Percentiles rank a stretch among this genome's conserved stretches.
These are phyloP conservation scores for Toxonevra muliebris DNA, from an alignment of 2,888 invertebrate species.

Conservation along the genomic window DNA sequence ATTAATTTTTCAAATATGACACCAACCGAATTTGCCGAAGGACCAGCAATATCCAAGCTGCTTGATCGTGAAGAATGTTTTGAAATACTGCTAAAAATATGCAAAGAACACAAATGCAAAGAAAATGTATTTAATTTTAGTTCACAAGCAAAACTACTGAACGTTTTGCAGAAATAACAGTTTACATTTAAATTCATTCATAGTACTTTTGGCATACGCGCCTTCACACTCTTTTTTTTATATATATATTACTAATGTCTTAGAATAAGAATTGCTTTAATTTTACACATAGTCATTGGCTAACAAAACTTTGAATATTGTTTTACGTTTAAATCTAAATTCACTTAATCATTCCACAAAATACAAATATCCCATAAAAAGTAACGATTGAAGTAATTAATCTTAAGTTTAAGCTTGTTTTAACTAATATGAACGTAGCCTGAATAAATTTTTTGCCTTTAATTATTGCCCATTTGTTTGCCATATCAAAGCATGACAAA, in stretches of 20 bases:
- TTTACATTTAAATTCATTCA: too few species aligned
- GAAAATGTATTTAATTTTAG: neutral
- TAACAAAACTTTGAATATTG: neutral
- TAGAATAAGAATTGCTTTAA: too few species aligned
- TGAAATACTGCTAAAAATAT: neutral
- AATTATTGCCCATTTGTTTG: too few species aligned
- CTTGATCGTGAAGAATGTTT: neutral
- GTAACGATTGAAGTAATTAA: conserved; percentile 9
- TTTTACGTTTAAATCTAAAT: conserved; percentile 23
- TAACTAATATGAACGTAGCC: too few species aligned
- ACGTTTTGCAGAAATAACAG: too few species aligned
- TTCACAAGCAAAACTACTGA: neutral
- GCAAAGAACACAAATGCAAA: neutral
- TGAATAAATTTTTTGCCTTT: neutral
- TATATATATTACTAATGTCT: too few species aligned
- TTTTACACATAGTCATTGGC: too few species aligned
- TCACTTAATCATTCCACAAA: neutral
- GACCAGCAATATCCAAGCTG: conserved; percentile 1
- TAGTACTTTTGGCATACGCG: too few species aligned
- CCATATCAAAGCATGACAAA: too few species aligned
- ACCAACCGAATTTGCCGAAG: neutral
- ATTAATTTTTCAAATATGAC: neutral
- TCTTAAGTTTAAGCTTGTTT: neutral
- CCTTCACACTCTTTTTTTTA: too few species aligned
- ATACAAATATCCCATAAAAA: conserved; percentile 9